Evolutionary conservation across 2,113 vertebrate genomes (phyloP).

Genomic region (Paedocypris sp.): DNA sequence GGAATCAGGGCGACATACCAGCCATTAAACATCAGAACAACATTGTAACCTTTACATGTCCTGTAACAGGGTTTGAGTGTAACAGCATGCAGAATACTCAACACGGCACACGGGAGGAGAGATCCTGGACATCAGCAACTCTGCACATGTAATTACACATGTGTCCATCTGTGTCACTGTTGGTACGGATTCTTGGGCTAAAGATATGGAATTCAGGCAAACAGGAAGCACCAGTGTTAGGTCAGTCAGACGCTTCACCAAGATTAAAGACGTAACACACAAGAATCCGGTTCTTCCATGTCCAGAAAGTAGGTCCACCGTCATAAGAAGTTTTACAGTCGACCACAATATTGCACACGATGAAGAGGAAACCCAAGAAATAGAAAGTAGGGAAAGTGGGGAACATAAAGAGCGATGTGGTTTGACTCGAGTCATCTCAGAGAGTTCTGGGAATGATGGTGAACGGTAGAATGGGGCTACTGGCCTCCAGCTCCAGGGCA

Average conservation of each 20-base stretch:
- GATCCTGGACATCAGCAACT: not conserved
- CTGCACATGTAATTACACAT: not conserved
- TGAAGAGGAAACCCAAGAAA: too few species aligned
- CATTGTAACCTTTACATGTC: not conserved
- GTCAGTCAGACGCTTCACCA: not conserved
- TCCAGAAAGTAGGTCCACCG: too few species aligned
- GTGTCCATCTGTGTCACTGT: not conserved
- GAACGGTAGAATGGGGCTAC: conserved; percentile 90
- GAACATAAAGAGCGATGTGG: too few species aligned
- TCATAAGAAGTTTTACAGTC: too few species aligned
- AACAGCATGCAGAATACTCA: not conserved
- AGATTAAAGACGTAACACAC: too few species aligned
- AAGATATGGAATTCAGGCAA: not conserved
- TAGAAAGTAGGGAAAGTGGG: too few species aligned
- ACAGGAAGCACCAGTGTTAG: not conserved
- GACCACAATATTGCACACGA: too few species aligned
- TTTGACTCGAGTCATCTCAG: conserved; percentile 53
- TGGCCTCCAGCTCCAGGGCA: conserved; percentile 92
- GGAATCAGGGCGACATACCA: conserved; percentile 10
- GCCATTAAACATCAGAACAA: not conserved
- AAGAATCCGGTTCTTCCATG: too few species aligned
- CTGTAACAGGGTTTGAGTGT: not conserved
- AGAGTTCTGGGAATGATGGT: conserved; percentile 89
- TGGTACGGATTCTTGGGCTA: not conserved
- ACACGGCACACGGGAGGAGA: not conserved